Evolutionary conservation across 2,797 vertebrate genomes (phyloP), one percentile per base, ranked within the genome.

Genomic region (Takifugu ocellatus): DNA sequence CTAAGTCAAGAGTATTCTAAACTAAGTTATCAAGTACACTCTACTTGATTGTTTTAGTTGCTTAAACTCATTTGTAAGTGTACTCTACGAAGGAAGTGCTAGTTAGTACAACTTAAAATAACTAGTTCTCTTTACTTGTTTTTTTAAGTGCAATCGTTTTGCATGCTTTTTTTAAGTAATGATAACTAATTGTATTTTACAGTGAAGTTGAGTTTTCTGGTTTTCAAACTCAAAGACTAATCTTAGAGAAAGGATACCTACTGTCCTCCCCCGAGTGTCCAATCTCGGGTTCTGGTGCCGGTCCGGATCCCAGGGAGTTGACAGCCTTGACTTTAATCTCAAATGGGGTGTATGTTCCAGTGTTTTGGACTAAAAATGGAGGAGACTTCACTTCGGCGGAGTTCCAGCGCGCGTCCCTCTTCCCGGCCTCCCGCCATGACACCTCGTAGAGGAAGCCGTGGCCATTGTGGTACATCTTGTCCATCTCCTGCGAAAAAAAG

Each of bases 191-290:
- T 17, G 17, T 1, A 17, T 17, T 17, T 17, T 17, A 17, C 17
- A 17, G 17, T 17, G 17, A 1, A 17, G 17, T 43, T 43, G 12
- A 44, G 43, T 15, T 15, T 15, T 44, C 43, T 5, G 11, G 17
- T 17, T 17, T 17, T 17, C 15, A 1, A 2, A 17, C 17, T 17
- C 8, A 31, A 31, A 31, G 29, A 31, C 33, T 39, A 12, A 3
- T 39, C 9, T 39, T 39, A 39, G 36, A 39, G 8, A 33, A 33
- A 33, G 2, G 8, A 9, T 2, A 16, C 43, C 43, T 44, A 97
- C 95, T 5, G 65, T 94, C 92, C 79, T 97, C 95, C 54, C 94
- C 94, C 0, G n/a, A n/a, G 82, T 95, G 85, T 59, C 94, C 94
- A 0, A 80, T 76, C 47, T 33, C 15, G 0, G 80, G 0, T 1